Percentiles rank a stretch among this genome's conserved stretches.
Evolutionary conservation across 2,797 vertebrate genomes (phyloP).

Genomic region (Melanotaenia pygmaea): DNA sequence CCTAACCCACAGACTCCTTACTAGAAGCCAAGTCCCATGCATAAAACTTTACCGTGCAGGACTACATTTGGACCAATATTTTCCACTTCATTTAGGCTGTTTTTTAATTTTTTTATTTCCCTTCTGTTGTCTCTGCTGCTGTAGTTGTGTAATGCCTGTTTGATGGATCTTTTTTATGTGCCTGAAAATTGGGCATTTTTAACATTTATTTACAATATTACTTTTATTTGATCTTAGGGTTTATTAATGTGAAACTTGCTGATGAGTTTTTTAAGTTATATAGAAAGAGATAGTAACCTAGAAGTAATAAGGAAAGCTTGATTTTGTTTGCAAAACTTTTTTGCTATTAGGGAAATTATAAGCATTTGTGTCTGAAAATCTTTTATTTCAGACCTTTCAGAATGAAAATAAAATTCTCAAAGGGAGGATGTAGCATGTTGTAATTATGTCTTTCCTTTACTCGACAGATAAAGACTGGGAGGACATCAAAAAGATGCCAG

Average conservation of each 20-base stretch:
- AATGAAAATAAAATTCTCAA: slow-evolving; percentile 49
- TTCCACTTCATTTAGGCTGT: slow-evolving; percentile 66
- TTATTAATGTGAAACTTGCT: background rate
- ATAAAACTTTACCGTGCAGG: slow-evolving; percentile 49
- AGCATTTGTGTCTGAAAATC: slow-evolving; percentile 22
- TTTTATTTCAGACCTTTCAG: slow-evolving; percentile 27
- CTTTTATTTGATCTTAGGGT: too few relatives aligned
- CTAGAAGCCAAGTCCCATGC: slow-evolving; percentile 54
- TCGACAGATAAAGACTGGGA: slow-evolving; percentile 99
- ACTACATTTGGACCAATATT: slow-evolving; percentile 58
- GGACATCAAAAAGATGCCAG: slow-evolving; percentile 99
- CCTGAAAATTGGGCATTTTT: background rate
- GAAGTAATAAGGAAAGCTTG: too few relatives aligned
- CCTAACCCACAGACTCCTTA: slow-evolving; percentile 45
- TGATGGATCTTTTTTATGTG: slow-evolving; percentile 29
- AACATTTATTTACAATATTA: too few relatives aligned
- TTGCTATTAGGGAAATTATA: slow-evolving; percentile 2
- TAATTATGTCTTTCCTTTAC: slow-evolving; percentile 67
- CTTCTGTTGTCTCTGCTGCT: slow-evolving; percentile 34
- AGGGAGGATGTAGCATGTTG: slow-evolving; percentile 22
- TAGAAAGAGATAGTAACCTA: too few relatives aligned
- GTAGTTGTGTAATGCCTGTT: slow-evolving; percentile 36
- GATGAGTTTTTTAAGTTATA: background rate
- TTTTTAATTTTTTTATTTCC: slow-evolving; percentile 13
- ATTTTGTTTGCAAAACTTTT: background rate